Evolutionary conservation across 2,888 invertebrate species (phyloP), one percentile per base, ranked within the genome.

Genomic region (Drosophila dives): DNA sequence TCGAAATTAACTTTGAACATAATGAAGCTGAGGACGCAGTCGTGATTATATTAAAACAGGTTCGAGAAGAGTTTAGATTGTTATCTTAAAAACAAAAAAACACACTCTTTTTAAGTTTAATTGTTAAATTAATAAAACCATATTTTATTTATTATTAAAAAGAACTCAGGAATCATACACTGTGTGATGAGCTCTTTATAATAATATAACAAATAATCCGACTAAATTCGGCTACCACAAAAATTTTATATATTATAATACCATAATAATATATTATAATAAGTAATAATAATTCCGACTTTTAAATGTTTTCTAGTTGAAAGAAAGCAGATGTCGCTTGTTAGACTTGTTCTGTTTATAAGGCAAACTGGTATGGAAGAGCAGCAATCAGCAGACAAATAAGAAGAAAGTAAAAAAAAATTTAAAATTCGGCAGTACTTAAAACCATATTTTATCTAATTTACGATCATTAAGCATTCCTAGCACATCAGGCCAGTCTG

Each of bases 381-480:
- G 64, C 64, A 40, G 33, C 40, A 60, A 61, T 63, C 29, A 29
- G 23, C 66, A 54, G 23, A 33, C 33, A 60, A 23, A 23, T 23
- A 15, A 23, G 2, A 45, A 20, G 40, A n/a, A 17, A 36, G 42
- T 66, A 66, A 74, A 61, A 53, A 64, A 53, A 15, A 50, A 33
- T 63, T 62, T 53, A 33, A 50, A 68, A 78, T 75, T 70, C 45
- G 65, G 61, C 63, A 69, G 56, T 56, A 73, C 51, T 51, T 56
- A 69, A 66, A 62, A 53, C 56, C 64, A 40, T 49, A 61, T 58
- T 62, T 75, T 65, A 45, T 79, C 79, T 78, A 70, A 79, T 66
- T 63, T 59, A 58, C 64, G 72, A 42, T 66, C 65, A 69, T 69
- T 65, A 55, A 70, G 49, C 33, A 38, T 45, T 48, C 48, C 26